Percentiles rank a stretch among this genome's conserved stretches.
These are phyloP conservation scores for Bombycilla garrulus DNA, from an alignment of 2,113 vertebrate species.

Conservation along the genomic window DNA sequence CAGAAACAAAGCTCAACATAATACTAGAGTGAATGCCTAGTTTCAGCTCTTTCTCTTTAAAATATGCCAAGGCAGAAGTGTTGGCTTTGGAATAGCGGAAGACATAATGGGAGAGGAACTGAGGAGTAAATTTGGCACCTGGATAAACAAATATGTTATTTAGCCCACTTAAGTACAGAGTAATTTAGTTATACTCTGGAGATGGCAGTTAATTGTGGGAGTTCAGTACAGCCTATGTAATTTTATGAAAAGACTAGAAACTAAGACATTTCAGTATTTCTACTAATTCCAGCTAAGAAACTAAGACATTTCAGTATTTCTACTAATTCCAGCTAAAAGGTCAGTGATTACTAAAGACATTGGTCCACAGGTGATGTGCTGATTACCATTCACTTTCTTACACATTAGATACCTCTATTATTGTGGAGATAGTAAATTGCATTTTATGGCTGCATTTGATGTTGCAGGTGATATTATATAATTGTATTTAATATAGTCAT, in stretches of 20 bases:
- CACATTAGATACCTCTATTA: background rate
- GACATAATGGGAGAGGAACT: background rate
- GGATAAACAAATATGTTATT: background rate
- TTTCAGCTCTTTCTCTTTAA: background rate
- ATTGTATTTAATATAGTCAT: conserved; percentile 8
- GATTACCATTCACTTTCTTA: background rate
- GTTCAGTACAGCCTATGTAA: background rate
- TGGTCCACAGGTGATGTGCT: background rate
- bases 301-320: background rate
- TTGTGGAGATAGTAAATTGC: background rate
- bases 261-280: background rate
- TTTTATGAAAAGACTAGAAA: background rate
- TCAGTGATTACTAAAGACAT: background rate
- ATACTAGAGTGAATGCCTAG: background rate
- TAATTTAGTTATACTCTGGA: background rate
- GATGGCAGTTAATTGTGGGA: background rate
- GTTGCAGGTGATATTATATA: background rate
- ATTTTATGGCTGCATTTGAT: conserved; percentile 1
- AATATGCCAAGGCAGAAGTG: background rate
- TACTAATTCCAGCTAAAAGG: background rate
- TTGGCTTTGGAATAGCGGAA: background rate
- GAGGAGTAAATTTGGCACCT: background rate
- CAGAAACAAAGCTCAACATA: background rate
- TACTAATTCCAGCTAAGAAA: background rate
- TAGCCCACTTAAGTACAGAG: background rate